Conservation (phyloP, 2,888 invertebrate species). For the Rhodophaea formosa region DNA sequence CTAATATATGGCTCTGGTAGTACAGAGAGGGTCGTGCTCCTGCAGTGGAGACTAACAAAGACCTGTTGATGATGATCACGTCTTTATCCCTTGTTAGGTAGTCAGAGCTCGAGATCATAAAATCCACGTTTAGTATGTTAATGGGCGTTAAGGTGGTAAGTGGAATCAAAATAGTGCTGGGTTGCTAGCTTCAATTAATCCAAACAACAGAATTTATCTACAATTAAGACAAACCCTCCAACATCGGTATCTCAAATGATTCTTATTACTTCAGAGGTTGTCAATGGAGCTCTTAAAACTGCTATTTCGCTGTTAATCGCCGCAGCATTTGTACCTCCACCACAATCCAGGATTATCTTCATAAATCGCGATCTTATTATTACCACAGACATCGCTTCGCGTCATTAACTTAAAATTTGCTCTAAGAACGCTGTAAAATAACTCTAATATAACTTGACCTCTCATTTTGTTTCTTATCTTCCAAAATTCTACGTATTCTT, state of each 20-base stretch:
- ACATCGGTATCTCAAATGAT: neutral
- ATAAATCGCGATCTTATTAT: conserved; percentile 43
- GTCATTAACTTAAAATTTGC: conserved; percentile 53
- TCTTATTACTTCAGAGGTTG: neutral
- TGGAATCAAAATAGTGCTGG: no score
- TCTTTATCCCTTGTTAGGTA: no score
- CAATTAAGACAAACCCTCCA: neutral
- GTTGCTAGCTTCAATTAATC: no score
- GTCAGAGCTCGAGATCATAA: no score
- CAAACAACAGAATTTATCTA: no score
- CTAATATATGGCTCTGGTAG: no score
- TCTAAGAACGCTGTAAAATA: conserved; percentile 36
- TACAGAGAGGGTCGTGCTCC: no score
- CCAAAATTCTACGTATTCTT: neutral
- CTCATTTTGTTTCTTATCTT: neutral
- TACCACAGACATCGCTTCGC: conserved; percentile 43
- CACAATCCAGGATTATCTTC: conserved; percentile 45
- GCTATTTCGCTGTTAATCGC: conserved; percentile 17
- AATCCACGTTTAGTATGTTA: no score
- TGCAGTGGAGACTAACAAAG: no score
- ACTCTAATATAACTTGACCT: conserved; percentile 29
- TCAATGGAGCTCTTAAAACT: conserved; percentile 14
- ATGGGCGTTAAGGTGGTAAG: no score
- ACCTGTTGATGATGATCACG: no score
- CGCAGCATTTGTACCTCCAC: conserved; percentile 13